Conservation (phyloP, 2,113 vertebrate species). For the Amazona guildingii region DNA sequence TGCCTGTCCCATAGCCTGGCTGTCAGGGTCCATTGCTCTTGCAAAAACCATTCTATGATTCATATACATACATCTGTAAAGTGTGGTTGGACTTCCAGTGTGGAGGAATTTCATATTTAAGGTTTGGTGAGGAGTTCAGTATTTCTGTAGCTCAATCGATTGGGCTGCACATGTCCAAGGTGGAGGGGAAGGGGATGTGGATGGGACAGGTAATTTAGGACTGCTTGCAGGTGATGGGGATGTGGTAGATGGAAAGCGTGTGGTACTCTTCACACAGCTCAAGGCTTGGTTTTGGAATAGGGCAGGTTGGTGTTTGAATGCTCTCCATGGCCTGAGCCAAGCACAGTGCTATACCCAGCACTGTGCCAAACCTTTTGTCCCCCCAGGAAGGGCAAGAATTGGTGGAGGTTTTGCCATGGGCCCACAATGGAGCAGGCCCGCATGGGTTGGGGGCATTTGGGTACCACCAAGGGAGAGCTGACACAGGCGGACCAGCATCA, state of each 20-base stretch:
- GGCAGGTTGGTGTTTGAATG: accelerated
- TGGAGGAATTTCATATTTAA: not conserved
- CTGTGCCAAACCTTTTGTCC: accelerated
- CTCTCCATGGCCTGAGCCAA: not conserved
- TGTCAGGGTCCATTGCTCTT: not conserved
- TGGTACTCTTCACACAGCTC: accelerated
- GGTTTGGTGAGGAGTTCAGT: not conserved
- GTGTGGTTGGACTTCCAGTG: not conserved
- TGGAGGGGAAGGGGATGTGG: not conserved
- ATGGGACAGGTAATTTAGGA: not conserved
- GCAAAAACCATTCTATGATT: not conserved
- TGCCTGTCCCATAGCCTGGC: not conserved
- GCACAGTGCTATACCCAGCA: not conserved
- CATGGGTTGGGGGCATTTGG: accelerated
- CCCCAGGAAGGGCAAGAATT: not conserved
- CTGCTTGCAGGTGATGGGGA: not conserved
- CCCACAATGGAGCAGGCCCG: accelerated
- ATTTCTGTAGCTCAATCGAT: not conserved
- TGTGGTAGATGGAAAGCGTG: accelerated
- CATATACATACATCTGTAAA: not conserved
- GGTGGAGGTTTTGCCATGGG: not conserved
- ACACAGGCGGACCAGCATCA: not conserved
- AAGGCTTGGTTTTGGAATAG: not conserved
- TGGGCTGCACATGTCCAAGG: not conserved
- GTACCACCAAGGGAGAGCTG: not conserved